Conservation (phyloP, 2,113 vertebrate species). For the Speoplatyrhinus poulsoni region DNA sequence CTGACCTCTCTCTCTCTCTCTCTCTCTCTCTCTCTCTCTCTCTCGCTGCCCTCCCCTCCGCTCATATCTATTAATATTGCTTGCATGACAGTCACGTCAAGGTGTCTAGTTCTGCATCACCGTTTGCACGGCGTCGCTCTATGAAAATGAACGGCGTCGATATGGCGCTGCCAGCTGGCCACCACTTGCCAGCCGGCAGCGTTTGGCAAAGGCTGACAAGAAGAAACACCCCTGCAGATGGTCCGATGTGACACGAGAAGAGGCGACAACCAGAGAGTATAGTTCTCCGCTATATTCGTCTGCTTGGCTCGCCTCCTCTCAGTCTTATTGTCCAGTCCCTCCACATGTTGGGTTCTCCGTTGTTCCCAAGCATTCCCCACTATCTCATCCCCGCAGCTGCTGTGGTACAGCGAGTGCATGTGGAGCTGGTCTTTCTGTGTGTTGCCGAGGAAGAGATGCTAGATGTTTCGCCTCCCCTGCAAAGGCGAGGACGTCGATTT, state of each 20-base stretch:
- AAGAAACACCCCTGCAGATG: no score
- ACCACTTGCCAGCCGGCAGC: neutral
- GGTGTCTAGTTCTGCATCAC: neutral
- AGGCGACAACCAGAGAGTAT: no score
- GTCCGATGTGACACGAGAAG: no score
- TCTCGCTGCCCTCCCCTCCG: neutral
- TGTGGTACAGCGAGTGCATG: neutral
- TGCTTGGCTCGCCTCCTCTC: no score
- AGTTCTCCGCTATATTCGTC: no score
- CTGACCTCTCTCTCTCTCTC: neutral
- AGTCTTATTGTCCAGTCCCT: no score
- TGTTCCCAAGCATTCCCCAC: neutral
- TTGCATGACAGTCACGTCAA: neutral
- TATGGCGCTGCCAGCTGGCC: neutral
- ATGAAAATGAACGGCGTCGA: neutral
- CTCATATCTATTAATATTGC: neutral
- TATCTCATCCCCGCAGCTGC: neutral
- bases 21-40: no score
- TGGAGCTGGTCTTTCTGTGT: neutral
- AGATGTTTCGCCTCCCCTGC: slow-evolving; percentile 4
- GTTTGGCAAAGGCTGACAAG: no score
- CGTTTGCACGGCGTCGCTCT: neutral
- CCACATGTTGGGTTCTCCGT: no score
- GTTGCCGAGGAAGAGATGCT: no score
- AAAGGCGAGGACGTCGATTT: neutral